A percentile compares a stretch with the other conserved stretches of the same genome.
These are phyloP conservation scores for Eospalax fontanierii DNA, from an alignment of 2,797 vertebrate genomes.

Conservation along the genomic window DNA sequence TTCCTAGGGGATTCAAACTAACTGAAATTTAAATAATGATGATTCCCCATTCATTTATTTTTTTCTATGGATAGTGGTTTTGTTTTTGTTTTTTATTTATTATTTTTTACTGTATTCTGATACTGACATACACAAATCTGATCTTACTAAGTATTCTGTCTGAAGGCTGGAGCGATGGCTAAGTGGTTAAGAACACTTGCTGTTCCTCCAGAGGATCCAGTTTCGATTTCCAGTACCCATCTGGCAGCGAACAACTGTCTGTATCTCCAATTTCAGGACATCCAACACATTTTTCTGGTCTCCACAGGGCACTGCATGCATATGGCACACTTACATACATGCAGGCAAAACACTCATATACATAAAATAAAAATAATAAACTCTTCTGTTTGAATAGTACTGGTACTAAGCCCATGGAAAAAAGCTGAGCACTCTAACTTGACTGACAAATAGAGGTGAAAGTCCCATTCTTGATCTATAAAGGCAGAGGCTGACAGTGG, in stretches of 20 bases:
- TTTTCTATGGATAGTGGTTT: background rate
- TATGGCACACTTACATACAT: too few relatives aligned
- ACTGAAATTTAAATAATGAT: constrained; percentile 65
- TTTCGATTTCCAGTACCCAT: too few relatives aligned
- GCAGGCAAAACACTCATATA: too few relatives aligned
- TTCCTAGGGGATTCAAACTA: constrained; percentile 48
- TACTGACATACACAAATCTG: background rate
- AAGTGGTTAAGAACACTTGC: too few relatives aligned
- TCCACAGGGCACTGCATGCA: too few relatives aligned
- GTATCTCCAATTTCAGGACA: too few relatives aligned
- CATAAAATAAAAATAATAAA: too few relatives aligned
- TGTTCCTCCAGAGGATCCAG: too few relatives aligned
- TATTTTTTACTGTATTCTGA: background rate
- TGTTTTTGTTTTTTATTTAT: background rate
- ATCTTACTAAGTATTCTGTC: background rate
- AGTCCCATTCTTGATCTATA: background rate
- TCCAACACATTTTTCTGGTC: too few relatives aligned
- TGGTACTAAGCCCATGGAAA: background rate
- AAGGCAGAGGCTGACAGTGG: background rate
- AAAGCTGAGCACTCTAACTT: background rate
- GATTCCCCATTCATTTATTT: constrained; percentile 28
- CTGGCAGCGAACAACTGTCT: too few relatives aligned
- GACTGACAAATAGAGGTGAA: background rate
- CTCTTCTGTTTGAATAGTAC: background rate
- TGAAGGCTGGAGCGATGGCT: too few relatives aligned